Conservation (phyloP, 2,797 vertebrate genomes). For the Steatocranus sp. region DNA sequence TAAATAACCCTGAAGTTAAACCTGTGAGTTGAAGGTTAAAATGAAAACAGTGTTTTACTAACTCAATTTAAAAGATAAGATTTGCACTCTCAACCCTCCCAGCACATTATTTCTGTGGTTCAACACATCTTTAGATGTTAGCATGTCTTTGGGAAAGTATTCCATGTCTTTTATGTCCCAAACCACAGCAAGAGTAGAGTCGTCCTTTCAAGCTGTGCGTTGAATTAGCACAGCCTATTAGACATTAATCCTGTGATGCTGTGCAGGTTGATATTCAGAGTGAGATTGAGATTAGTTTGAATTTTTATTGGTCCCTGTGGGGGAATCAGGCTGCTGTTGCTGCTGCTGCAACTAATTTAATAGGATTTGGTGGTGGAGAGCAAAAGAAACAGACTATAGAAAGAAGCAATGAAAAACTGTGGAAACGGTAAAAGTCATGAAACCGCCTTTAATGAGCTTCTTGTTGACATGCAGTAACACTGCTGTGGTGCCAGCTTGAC, state of each 20-base stretch:
- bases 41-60: background rate
- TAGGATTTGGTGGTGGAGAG: background rate
- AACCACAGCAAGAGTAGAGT: background rate
- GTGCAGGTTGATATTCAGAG: background rate
- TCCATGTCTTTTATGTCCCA: background rate
- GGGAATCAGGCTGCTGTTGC: background rate
- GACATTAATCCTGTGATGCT: background rate
- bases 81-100: rapidly evolving
- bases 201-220: background rate
- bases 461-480: background rate
- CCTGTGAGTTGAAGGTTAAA: background rate
- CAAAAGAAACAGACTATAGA: background rate
- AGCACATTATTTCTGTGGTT: background rate
- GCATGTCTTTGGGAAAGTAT: background rate
- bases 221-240: background rate
- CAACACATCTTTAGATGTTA: background rate
- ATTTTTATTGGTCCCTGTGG: constrained; percentile 1
- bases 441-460: background rate
- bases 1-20: background rate
- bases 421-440: background rate
- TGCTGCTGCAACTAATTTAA: background rate
- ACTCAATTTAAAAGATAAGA: background rate
- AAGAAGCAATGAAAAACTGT: background rate
- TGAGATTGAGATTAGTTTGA: background rate
- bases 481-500: background rate